Evolutionary conservation across 1,140 invertebrate genomes (phyloP).

Genomic region (Euura saliciscinereae): DNA sequence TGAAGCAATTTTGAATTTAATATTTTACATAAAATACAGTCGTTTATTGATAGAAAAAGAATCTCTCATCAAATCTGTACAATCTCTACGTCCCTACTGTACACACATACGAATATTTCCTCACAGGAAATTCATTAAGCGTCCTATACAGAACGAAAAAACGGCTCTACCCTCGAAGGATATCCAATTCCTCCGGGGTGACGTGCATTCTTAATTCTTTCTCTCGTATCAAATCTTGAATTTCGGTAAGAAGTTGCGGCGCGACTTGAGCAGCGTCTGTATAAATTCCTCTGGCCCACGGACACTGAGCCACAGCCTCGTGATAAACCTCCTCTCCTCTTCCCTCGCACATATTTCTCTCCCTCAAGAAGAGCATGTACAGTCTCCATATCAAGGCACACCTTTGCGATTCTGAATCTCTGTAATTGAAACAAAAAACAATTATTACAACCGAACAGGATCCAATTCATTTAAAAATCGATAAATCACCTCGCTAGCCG

Average conservation of each 20-base stretch:
- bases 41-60: too few relatives aligned
- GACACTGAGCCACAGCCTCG: slow-evolving; percentile 61
- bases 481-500: slow-evolving; percentile 39
- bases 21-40: too few relatives aligned
- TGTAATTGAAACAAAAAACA: slow-evolving; percentile 29
- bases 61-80: too few relatives aligned
- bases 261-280: slow-evolving; percentile 59
- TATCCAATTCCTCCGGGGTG: slow-evolving; percentile 72
- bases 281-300: slow-evolving; percentile 66
- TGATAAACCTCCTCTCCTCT: slow-evolving; percentile 56
- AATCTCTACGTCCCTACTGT: too few relatives aligned
- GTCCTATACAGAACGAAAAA: neutral
- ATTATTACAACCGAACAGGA: slow-evolving; percentile 5
- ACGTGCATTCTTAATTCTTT: slow-evolving; percentile 74
- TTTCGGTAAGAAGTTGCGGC: slow-evolving; percentile 61
- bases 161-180: slow-evolving; percentile 59
- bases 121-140: neutral
- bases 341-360: slow-evolving; percentile 50
- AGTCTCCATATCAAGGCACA: slow-evolving; percentile 66
- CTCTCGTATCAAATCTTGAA: slow-evolving; percentile 74
- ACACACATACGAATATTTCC: neutral
- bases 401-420: slow-evolving; percentile 47
- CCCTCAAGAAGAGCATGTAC: slow-evolving; percentile 60
- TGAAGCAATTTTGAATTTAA: too few relatives aligned
- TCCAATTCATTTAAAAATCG: neutral